Conservation (phyloP, 2,113 vertebrate species). For the Nibea coibor region DNA sequence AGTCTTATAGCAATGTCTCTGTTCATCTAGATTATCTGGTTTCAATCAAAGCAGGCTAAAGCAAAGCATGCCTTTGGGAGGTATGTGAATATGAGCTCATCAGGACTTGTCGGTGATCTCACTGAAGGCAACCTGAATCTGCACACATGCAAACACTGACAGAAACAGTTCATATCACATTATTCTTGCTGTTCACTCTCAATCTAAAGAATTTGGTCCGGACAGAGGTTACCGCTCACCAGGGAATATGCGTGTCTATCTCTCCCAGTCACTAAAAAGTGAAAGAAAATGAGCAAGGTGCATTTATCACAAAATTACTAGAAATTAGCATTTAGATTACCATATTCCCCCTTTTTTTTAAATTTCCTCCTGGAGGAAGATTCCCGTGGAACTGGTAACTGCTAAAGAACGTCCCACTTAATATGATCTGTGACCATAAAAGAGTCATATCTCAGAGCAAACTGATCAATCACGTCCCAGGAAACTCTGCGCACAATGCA, state of each 20-base stretch:
- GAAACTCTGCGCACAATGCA: neutral
- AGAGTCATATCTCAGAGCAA: constrained; percentile 33
- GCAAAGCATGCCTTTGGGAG: neutral
- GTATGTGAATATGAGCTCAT: neutral
- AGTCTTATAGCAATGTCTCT: neutral
- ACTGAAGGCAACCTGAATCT: neutral
- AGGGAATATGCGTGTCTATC: neutral
- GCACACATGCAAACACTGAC: neutral
- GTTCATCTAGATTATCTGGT: neutral
- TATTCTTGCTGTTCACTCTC: neutral
- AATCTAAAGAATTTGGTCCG: neutral
- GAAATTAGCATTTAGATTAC: constrained; percentile 67
- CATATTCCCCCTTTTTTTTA: neutral
- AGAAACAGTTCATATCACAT: neutral
- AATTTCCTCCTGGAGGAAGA: constrained; percentile 23
- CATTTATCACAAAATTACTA: constrained; percentile 30
- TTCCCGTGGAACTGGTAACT: constrained; percentile 1
- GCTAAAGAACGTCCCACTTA: constrained; percentile 30
- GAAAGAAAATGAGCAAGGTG: constrained; percentile 33
- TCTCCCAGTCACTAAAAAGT: constrained; percentile 11
- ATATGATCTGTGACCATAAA: constrained; percentile 27
- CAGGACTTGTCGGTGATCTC: neutral
- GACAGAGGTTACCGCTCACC: constrained; percentile 26
- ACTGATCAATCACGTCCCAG: constrained; percentile 20
- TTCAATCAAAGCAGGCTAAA: neutral